Conservation (phyloP, 2,113 vertebrate species). For the Hippotragus niger region DNA sequence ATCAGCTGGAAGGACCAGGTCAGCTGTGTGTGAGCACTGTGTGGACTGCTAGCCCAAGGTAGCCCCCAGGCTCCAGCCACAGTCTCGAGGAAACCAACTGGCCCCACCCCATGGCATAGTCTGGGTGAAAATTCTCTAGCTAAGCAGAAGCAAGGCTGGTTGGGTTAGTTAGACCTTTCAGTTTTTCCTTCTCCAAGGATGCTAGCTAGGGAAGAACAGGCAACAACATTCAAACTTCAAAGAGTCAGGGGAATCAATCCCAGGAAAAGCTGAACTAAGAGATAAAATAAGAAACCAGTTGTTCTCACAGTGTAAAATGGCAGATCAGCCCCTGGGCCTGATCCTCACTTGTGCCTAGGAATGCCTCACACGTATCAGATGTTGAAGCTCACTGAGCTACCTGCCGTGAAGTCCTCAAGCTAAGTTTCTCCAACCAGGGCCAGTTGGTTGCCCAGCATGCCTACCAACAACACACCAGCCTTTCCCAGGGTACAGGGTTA, state of each 20-base stretch:
- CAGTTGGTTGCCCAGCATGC: background rate
- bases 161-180: background rate
- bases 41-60: background rate
- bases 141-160: background rate
- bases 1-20: background rate
- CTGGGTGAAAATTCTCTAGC: background rate
- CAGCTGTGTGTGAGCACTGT: background rate
- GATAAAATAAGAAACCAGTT: background rate
- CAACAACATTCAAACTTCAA: background rate
- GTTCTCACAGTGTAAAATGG: background rate
- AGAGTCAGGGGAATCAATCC: background rate
- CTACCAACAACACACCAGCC: background rate
- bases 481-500: background rate
- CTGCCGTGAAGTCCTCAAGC: background rate
- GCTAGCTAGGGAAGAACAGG: background rate
- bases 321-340: background rate
- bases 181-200: background rate
- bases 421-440: background rate
- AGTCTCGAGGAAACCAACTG: background rate
- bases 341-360: background rate
- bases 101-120: too few species aligned
- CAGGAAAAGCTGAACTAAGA: background rate
- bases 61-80: background rate
- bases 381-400: background rate
- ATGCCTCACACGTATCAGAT: background rate